These are phyloP conservation scores for Neomorphus geoffroyi DNA, from an alignment of 2,797 vertebrate genomes.

Conservation along the genomic window DNA sequence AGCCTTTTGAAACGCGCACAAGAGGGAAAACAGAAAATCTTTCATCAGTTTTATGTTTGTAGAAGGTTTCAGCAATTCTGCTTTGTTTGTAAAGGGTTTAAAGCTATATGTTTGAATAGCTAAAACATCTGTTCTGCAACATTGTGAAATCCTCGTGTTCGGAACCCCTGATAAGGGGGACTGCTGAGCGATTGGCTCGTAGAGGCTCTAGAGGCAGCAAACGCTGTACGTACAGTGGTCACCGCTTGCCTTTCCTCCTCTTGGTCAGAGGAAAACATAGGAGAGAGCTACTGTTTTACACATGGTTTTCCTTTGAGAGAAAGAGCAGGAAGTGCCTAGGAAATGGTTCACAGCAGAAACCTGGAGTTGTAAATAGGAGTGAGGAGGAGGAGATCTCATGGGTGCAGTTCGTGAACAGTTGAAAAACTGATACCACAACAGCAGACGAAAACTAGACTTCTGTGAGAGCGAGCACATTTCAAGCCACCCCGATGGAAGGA, in stretches of 20 bases:
- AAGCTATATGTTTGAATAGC: conserved; percentile 72
- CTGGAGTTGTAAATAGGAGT: conserved; percentile 61
- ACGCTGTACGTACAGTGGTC: conserved; percentile 61
- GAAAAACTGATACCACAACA: conserved; percentile 43
- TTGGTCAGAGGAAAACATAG: conserved; percentile 58
- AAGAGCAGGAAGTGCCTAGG: conserved; percentile 43
- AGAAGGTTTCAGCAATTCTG: conserved; percentile 54
- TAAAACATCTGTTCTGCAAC: conserved; percentile 75
- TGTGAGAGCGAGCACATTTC: not conserved
- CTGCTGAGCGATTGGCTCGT: conserved; percentile 57
- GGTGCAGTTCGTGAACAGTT: conserved; percentile 60
- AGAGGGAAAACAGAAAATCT: not conserved
- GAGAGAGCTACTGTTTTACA: conserved; percentile 58
- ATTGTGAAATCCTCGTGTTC: conserved; percentile 71
- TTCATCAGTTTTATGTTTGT: conserved; percentile 18
- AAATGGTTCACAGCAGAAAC: conserved; percentile 57
- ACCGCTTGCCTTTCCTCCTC: conserved; percentile 63
- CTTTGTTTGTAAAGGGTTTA: conserved; percentile 65
- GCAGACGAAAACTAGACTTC: conserved; percentile 46
- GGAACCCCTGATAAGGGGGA: conserved; percentile 69
- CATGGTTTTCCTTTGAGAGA: conserved; percentile 53
- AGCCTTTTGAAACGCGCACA: conserved; percentile 33
- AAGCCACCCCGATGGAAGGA: conserved; percentile 73
- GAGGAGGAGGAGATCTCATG: conserved; percentile 57
- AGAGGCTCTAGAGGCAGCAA: conserved; percentile 58